phyloP scores from a whole-genome alignment of 1,140 invertebrate genomes.

The Polyergus mexicanus region DNA sequence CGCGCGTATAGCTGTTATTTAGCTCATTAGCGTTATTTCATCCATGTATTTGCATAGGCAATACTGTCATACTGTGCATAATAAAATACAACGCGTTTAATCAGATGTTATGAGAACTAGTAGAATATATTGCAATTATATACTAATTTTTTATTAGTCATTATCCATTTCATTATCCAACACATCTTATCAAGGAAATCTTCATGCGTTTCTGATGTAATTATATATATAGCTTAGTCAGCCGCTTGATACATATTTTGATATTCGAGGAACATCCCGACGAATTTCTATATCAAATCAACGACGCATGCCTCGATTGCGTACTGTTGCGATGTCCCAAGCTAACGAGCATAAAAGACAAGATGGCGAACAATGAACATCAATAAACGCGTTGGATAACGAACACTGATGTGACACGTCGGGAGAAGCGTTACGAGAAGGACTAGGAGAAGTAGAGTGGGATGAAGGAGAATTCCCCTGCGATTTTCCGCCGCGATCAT shows the following conservation, averaged over 20 bases:
- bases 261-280: neutral
- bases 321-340: slow-evolving; percentile 9
- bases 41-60: neutral
- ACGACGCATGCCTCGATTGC: slow-evolving; percentile 8
- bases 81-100: neutral
- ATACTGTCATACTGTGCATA: neutral
- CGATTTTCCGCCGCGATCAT: slow-evolving; percentile 64
- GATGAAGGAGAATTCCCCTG: slow-evolving; percentile 55
- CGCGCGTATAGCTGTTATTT: neutral
- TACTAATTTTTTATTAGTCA: neutral
- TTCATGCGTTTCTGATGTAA: neutral
- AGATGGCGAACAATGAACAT: slow-evolving; percentile 60
- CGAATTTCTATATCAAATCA: slow-evolving; percentile 19
- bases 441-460: neutral
- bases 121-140: neutral
- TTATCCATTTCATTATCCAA: neutral
- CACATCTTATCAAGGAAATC: neutral
- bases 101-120: neutral
- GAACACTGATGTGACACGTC: slow-evolving; percentile 21
- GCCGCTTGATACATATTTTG: neutral
- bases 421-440: no score
- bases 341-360: neutral
- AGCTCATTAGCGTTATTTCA: slow-evolving; percentile 21
- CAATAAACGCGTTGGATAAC: slow-evolving; percentile 59
- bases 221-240: neutral